Evolutionary conservation across 2,888 invertebrate genomes (phyloP).

Genomic region (Tipula unca): DNA sequence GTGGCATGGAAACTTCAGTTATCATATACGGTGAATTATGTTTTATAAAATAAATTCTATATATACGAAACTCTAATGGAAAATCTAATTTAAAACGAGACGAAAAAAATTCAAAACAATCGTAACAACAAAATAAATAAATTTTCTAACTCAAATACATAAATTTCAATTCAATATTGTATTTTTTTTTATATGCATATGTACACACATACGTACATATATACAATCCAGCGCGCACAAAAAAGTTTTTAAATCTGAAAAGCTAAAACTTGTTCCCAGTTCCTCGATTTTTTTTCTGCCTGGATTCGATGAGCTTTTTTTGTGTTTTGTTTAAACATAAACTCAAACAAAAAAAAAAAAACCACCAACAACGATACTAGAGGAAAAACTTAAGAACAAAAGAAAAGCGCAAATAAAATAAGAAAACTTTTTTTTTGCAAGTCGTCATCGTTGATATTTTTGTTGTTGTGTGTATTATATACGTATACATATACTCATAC

Average conservation of each 20-base stretch:
- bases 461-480: background rate
- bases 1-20: background rate
- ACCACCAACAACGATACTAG: background rate
- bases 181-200: too few relatives aligned
- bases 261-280: background rate
- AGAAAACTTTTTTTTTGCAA: background rate
- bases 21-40: background rate
- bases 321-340: background rate
- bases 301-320: background rate
- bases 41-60: background rate
- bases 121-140: too few relatives aligned
- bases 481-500: too few relatives aligned
- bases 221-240: background rate
- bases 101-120: too few relatives aligned
- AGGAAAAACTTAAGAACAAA: background rate
- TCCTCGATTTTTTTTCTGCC: background rate
- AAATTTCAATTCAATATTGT: background rate
- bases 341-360: too few relatives aligned
- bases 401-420: background rate
- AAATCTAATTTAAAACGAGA: background rate
- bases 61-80: background rate
- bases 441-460: background rate
- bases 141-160: background rate
- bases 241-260: background rate
- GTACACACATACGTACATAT: too few relatives aligned